Evolutionary conservation across 2,888 invertebrate genomes (phyloP).

Genomic region (Blastobasis adustella): DNA sequence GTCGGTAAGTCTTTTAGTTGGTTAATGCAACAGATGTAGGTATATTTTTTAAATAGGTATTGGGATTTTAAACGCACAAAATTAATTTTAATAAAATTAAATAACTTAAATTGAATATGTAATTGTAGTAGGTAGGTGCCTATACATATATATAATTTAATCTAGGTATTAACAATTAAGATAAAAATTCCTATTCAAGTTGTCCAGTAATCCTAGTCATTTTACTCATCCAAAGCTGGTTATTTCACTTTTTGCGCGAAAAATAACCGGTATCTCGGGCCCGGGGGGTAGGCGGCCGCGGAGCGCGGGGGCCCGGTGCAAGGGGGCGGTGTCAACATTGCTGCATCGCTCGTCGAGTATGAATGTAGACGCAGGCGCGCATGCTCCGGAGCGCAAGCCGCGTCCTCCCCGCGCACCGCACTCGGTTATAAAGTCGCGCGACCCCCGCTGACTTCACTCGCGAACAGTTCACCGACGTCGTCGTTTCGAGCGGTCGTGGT

Average conservation of each 20-base stretch:
- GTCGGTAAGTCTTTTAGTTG: too few relatives aligned
- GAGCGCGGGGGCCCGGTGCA: slow-evolving; percentile 12
- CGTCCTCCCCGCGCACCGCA: slow-evolving; percentile 49
- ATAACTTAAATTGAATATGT: too few relatives aligned
- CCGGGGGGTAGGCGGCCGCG: slow-evolving; percentile 13
- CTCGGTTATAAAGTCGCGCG: slow-evolving; percentile 51
- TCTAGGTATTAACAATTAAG: too few relatives aligned
- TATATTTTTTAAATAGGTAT: too few relatives aligned
- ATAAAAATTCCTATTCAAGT: too few relatives aligned
- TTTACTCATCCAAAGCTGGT: too few relatives aligned
- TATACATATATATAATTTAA: too few relatives aligned
- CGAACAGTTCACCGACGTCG: slow-evolving; percentile 48
- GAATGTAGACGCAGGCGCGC: slow-evolving; percentile 61
- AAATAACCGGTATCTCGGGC: slow-evolving; percentile 43
- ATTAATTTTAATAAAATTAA: too few relatives aligned
- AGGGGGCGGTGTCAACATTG: slow-evolving; percentile 39
- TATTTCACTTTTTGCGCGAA: slow-evolving; percentile 64
- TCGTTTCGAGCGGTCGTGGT: slow-evolving; percentile 8
- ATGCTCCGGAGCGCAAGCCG: slow-evolving; percentile 55
- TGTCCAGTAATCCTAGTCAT: too few relatives aligned
- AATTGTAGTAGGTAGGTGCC: too few relatives aligned
- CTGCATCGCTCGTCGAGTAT: slow-evolving; percentile 38
- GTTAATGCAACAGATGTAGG: too few relatives aligned
- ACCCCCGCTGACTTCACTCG: slow-evolving; percentile 67
- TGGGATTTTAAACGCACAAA: too few relatives aligned